These are phyloP conservation scores for Melanotaenia maccullochi DNA, from an alignment of 2,797 vertebrate species.

Conservation along the genomic window DNA sequence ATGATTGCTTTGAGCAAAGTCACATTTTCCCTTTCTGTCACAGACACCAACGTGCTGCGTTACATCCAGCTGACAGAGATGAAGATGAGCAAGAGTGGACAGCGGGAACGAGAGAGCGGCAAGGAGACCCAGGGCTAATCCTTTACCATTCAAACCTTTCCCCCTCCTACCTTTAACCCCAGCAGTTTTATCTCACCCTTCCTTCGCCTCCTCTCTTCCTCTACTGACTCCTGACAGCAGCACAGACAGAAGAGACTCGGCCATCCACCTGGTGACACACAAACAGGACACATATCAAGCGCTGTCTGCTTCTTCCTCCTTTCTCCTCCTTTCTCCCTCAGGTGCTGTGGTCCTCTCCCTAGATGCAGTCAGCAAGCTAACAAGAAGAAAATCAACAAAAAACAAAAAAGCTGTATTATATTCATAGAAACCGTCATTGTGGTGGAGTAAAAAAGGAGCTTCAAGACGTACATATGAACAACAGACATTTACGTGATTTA, in stretches of 20 bases:
- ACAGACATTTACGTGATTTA: constrained; percentile 63
- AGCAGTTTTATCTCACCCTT: constrained; percentile 43
- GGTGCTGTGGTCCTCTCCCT: constrained; percentile 74
- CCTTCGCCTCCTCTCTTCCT: constrained; percentile 24
- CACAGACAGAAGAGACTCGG: constrained; percentile 61
- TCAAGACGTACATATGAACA: constrained; percentile 51
- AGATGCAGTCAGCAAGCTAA: constrained; percentile 68
- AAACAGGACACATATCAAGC: constrained; percentile 61
- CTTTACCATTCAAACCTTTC: constrained; percentile 36
- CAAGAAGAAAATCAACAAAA: constrained; percentile 35
- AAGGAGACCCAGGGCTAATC: constrained; percentile 85
- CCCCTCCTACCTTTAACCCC: constrained; percentile 51
- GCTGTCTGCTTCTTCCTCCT: constrained; percentile 47
- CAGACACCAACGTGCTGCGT: constrained; percentile 93
- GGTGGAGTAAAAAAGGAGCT: constrained; percentile 58
- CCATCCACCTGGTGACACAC: constrained; percentile 45
- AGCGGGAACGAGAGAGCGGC: constrained; percentile 84
- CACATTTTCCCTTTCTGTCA: constrained; percentile 23
- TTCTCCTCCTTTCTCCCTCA: constrained; percentile 63
- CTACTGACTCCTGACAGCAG: constrained; percentile 50
- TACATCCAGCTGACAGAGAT: constrained; percentile 97
- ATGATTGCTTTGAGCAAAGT: neutral
- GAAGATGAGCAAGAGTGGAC: constrained; percentile 89
- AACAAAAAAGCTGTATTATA: constrained; percentile 72
- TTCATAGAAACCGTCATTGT: constrained; percentile 56